These are phyloP conservation scores for Tribolium castaneum DNA, from an alignment of 1,140 invertebrate genomes.

Conservation along the genomic window DNA sequence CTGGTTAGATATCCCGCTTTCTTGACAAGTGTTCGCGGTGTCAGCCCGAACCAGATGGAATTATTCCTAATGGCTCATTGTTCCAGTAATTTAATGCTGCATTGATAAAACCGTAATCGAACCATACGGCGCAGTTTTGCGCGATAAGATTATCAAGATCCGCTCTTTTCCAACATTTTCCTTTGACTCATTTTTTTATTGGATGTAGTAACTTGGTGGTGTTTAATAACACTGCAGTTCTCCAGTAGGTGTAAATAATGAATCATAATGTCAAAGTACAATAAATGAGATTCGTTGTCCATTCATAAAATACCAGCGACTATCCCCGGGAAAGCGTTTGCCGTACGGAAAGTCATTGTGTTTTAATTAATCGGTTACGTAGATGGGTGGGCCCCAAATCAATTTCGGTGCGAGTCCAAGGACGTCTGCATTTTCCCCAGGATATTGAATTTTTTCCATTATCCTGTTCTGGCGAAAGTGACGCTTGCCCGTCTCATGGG, in stretches of 20 bases:
- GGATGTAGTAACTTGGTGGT: too few relatives aligned
- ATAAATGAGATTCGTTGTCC: neutral
- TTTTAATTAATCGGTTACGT: conserved; percentile 17
- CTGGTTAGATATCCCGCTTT: neutral
- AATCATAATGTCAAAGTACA: conserved; percentile 11
- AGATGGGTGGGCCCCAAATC: neutral
- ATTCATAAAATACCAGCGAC: conserved; percentile 16
- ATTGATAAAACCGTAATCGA: conserved; percentile 24
- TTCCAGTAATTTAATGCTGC: conserved; percentile 28
- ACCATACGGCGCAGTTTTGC: conserved; percentile 7
- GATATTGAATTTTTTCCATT: neutral
- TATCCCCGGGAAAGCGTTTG: neutral
- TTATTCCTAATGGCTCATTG: conserved; percentile 21
- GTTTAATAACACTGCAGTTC: neutral
- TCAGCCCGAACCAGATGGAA: conserved; percentile 1
- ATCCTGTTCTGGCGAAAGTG: neutral
- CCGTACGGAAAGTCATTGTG: neutral
- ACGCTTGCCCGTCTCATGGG: neutral
- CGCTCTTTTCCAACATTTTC: neutral
- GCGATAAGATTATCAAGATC: conserved; percentile 20
- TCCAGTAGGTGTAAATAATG: neutral
- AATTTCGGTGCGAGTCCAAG: neutral
- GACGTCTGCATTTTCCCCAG: neutral
- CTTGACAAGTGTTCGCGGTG: conserved; percentile 3
- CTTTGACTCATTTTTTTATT: neutral